Evolutionary conservation across 2,888 invertebrate species (phyloP).

Genomic region (Nymphalis polychloros): DNA sequence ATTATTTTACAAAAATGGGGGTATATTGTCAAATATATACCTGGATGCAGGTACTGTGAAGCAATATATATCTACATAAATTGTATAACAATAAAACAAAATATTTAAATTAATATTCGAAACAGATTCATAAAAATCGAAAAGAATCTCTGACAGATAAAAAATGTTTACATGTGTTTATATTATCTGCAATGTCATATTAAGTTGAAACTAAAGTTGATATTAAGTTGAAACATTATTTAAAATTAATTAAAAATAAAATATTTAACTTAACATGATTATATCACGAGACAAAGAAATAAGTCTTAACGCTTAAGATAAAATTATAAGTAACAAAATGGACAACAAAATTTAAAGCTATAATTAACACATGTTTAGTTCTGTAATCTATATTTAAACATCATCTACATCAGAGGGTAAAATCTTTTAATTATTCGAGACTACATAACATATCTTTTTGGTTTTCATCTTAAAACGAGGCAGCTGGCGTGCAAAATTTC

Average conservation of each 20-base stretch:
- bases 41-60: slow-evolving; percentile 71
- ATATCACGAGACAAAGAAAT: slow-evolving; percentile 8
- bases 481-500: too few relatives aligned
- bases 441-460: too few relatives aligned
- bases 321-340: slow-evolving; percentile 18
- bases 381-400: too few relatives aligned
- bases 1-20: slow-evolving; percentile 45
- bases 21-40: slow-evolving; percentile 68
- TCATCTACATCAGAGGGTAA: too few relatives aligned
- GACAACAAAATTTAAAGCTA: slow-evolving; percentile 13
- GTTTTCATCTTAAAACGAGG: too few relatives aligned
- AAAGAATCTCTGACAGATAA: slow-evolving; percentile 3
- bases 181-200: neutral
- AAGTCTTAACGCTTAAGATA: slow-evolving; percentile 17
- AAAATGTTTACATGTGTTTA: neutral
- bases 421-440: too few relatives aligned
- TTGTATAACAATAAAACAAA: neutral
- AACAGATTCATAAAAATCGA: neutral
- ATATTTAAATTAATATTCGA: neutral
- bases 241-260: neutral
- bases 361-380: slow-evolving; percentile 19
- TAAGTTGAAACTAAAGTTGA: neutral
- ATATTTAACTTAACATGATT: slow-evolving; percentile 3
- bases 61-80: slow-evolving; percentile 39
- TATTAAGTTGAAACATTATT: neutral